Conservation (phyloP, 2,113 vertebrate genomes). For the Leptocoma aspasia region DNA sequence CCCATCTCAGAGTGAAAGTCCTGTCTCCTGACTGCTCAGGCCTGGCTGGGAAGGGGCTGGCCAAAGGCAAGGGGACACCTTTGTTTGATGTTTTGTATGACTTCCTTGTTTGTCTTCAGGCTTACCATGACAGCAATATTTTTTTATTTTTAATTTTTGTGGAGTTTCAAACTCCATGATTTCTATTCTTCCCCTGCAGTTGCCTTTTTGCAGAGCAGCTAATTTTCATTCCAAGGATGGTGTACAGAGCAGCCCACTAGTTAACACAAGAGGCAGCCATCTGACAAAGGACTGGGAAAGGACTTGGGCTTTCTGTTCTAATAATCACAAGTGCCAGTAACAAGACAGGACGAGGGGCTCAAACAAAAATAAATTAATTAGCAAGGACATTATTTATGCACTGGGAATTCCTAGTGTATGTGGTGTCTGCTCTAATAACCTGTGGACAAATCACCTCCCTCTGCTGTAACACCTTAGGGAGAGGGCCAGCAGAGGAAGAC, state of each 20-base stretch:
- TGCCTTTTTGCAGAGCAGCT: background rate
- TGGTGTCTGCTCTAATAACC: conserved; percentile 59
- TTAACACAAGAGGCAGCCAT: background rate
- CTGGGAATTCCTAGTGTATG: conserved; percentile 46
- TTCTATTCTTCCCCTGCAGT: background rate
- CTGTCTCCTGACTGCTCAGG: background rate
- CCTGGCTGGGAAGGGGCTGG: background rate
- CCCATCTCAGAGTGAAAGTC: background rate
- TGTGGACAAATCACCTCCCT: conserved; percentile 9
- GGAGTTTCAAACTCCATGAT: background rate
- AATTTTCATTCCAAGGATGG: background rate
- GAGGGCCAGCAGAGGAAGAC: background rate
- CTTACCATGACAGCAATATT: background rate
- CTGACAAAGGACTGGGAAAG: conserved; percentile 27
- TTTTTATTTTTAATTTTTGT: background rate
- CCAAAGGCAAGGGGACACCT: background rate
- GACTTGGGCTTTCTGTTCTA: background rate
- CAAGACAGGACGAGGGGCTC: background rate
- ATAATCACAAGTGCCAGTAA: conserved; percentile 17
- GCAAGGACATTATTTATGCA: conserved; percentile 61
- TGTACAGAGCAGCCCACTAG: background rate
- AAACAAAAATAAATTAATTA: conserved; percentile 64
- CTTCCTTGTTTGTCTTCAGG: background rate
- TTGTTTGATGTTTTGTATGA: background rate
- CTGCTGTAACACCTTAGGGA: background rate